These are phyloP conservation scores for Argyrosomus japonicus DNA, from an alignment of 2,113 vertebrate species.

Conservation along the genomic window DNA sequence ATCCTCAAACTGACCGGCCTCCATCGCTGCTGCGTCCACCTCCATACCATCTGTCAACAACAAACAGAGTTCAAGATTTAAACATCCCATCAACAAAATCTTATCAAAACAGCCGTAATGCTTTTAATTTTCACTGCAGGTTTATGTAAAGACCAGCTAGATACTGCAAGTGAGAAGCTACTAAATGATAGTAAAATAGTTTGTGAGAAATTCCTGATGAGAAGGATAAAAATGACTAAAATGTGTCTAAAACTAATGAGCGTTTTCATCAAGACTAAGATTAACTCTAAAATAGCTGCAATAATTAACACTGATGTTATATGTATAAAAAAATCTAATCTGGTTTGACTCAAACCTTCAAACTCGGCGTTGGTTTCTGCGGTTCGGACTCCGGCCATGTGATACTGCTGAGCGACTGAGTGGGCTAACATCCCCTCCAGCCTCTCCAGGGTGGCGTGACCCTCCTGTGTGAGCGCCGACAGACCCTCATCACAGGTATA, in stretches of 20 bases:
- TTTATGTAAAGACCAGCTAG: not conserved
- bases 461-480: constrained; percentile 91
- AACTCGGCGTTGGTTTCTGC: constrained; percentile 86
- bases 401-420: constrained; percentile 91
- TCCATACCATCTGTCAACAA: constrained; percentile 92
- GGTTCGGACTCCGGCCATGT: constrained; percentile 96
- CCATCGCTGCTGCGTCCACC: constrained; percentile 88
- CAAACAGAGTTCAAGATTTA: not conserved
- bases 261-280: no score
- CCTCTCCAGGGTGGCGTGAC: constrained; percentile 93
- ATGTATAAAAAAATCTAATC: no score
- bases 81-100: not conserved
- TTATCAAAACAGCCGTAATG: not conserved
- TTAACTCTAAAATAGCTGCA: no score
- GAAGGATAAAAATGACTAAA: no score
- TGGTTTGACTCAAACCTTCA: constrained; percentile 85
- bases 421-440: constrained; percentile 96
- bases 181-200: no score
- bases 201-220: no score
- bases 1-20: constrained; percentile 96
- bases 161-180: no score
- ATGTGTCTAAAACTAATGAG: no score
- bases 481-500: constrained; percentile 97
- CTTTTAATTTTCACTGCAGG: not conserved
- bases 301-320: no score